These are phyloP conservation scores for Pachypanchax playfairii DNA, from an alignment of 2,113 vertebrate species.

Conservation along the genomic window DNA sequence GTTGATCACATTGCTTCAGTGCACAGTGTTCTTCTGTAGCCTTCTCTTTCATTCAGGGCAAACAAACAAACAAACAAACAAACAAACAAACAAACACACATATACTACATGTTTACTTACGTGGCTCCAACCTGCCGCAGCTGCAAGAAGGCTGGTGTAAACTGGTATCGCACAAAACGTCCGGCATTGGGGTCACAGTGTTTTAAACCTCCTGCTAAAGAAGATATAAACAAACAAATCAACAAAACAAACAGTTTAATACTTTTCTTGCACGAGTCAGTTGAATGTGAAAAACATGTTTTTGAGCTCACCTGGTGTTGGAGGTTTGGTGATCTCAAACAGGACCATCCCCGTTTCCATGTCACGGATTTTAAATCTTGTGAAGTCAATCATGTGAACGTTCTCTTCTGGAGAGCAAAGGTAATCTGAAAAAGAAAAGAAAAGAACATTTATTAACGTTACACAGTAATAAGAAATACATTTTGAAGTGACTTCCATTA, in stretches of 20 bases:
- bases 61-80: too few relatives aligned
- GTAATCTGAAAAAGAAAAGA: constrained; percentile 84
- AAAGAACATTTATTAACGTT: background rate
- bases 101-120: constrained; percentile 81
- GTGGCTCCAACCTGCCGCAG: constrained; percentile 97
- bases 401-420: constrained; percentile 95
- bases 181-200: constrained; percentile 93
- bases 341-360: constrained; percentile 97
- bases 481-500: too few relatives aligned
- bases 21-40: too few relatives aligned
- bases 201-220: constrained; percentile 80
- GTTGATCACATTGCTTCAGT: too few relatives aligned
- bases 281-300: background rate
- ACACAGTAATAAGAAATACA: background rate
- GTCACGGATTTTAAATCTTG: constrained; percentile 97
- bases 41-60: too few relatives aligned
- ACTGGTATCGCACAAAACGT: constrained; percentile 96
- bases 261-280: background rate
- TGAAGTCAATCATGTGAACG: constrained; percentile 97
- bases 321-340: constrained; percentile 97
- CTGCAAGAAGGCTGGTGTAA: constrained; percentile 94
- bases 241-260: background rate
- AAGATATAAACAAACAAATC: background rate
- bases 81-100: background rate
- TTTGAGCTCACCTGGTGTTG: constrained; percentile 81